Percentiles rank a stretch among this genome's conserved stretches.
Conservation (phyloP, 2,888 invertebrate genomes). For the Tetrapedia diversipes region DNA sequence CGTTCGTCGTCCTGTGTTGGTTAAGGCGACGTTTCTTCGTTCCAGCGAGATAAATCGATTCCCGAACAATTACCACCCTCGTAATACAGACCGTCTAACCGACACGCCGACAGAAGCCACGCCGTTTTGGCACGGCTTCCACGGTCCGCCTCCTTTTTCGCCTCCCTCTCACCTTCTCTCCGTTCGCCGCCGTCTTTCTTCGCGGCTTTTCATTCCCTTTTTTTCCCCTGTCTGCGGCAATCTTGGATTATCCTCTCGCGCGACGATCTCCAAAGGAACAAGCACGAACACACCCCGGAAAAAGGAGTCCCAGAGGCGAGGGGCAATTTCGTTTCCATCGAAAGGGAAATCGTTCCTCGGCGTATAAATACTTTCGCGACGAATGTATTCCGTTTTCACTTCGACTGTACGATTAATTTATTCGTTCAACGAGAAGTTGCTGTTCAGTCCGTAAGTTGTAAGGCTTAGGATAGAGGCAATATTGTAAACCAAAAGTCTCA, state of each 20-base stretch:
- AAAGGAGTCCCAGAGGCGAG: constrained; percentile 6
- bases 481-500: no score
- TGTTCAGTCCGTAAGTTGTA: no score
- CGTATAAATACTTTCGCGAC: constrained; percentile 19
- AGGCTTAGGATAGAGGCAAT: no score
- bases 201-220: constrained; percentile 16
- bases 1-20: constrained; percentile 48
- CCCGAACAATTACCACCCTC: constrained; percentile 63
- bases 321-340: constrained; percentile 14
- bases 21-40: constrained; percentile 57
- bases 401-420: constrained; percentile 4
- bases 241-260: constrained; percentile 53
- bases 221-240: constrained; percentile 40
- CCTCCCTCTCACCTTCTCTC: not conserved
- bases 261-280: constrained; percentile 45
- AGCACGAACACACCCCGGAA: constrained; percentile 3
- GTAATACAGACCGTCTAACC: constrained; percentile 50
- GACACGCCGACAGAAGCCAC: constrained; percentile 48
- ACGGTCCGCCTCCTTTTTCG: not conserved
- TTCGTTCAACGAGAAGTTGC: not conserved
- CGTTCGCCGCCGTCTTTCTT: constrained; percentile 11
- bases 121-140: constrained; percentile 34
- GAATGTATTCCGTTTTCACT: not conserved
- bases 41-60: constrained; percentile 66
- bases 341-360: constrained; percentile 10